Evolutionary conservation across 2,113 vertebrate genomes (phyloP), one percentile per base, ranked within the genome.

Genomic region (Xenus cinereus): DNA sequence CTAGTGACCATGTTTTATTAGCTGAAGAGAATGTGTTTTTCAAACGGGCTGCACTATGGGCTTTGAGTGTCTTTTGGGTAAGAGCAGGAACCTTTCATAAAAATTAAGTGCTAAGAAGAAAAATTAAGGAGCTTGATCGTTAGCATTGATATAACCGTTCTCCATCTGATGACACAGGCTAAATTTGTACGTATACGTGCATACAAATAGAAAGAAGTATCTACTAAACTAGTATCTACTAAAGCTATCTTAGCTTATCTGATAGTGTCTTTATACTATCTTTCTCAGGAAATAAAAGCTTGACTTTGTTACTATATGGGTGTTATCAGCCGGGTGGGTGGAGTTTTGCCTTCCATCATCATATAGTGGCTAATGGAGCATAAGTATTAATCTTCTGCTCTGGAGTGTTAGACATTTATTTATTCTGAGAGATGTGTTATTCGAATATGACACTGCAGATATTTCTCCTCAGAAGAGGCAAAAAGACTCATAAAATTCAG

Each of bases 91-190:
- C 4, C 6, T 63, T 32, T 75, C 27, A 46, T 7, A 62, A 14
- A 77, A 78, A 56, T 67, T 3, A 66, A 39, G 2, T 14, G 2
- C 50, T 56, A 54, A 41, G 39, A 66, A 75, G 20, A 43, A 84
- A 35, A 92, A 77, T 26, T 9, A 75, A 53, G 48, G 56, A 72
- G 63, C 2, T 21, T 41, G 4, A 3, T 75, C 12, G 14, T 33
- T 75, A 67, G 24, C 30, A 33, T 9, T 48, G 41, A 39, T 39
- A 13, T 5, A 43, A 27, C 6, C 28, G 54, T 84, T 71, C 11
- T 4, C 2, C 2, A 10, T 27, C 10, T 4, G 7, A 14, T 1
- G 3, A 37, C 15, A 45, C 2, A 37, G 24, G 21, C 17, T 53
- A n/a, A 62, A 32, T 67, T 72, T 80, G 4, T 54, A 27, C 67